Evolutionary conservation across 2,888 invertebrate species (phyloP).

Genomic region (Oithona nana): DNA sequence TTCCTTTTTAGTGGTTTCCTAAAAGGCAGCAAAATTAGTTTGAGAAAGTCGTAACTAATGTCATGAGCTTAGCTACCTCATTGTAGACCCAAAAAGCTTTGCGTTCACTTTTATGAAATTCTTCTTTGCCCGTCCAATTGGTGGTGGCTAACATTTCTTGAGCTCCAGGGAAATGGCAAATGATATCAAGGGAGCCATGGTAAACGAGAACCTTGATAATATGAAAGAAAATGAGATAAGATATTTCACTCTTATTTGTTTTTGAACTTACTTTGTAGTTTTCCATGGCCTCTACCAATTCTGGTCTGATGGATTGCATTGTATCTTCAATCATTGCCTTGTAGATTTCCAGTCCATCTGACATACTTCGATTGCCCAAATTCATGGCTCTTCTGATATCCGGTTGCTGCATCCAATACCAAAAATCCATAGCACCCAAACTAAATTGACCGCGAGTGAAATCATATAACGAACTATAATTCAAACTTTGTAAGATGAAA

Average conservation of each 20-base stretch:
- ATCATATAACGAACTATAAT: background rate
- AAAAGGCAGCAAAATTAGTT: background rate
- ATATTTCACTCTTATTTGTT: background rate
- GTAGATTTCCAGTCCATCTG: slow-evolving; percentile 13
- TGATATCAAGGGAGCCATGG: slow-evolving; percentile 11
- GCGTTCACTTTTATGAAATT: background rate
- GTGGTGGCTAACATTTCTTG: slow-evolving; percentile 2
- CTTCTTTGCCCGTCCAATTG: slow-evolving; percentile 5
- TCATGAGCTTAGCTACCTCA: background rate
- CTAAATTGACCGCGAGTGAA: slow-evolving; percentile 5
- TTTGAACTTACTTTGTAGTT: slow-evolving; percentile 3
- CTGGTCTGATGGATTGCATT: slow-evolving; percentile 6
- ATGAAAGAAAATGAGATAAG: background rate
- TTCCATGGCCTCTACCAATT: background rate
- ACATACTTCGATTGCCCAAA: slow-evolving; percentile 9
- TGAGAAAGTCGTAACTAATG: background rate
- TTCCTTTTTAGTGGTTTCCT: slow-evolving; percentile 4
- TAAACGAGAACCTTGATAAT: slow-evolving; percentile 11
- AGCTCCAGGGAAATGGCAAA: slow-evolving; percentile 14
- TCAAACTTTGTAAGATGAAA: background rate
- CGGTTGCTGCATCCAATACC: slow-evolving; percentile 4
- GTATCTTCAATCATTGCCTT: slow-evolving; percentile 13
- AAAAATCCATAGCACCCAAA: slow-evolving; percentile 6
- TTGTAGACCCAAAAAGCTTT: slow-evolving; percentile 4
- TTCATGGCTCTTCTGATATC: slow-evolving; percentile 4